Evolutionary conservation across 2,888 invertebrate genomes (phyloP), one percentile per base, ranked within the genome.

Genomic region (Calliphora vomitoria): DNA sequence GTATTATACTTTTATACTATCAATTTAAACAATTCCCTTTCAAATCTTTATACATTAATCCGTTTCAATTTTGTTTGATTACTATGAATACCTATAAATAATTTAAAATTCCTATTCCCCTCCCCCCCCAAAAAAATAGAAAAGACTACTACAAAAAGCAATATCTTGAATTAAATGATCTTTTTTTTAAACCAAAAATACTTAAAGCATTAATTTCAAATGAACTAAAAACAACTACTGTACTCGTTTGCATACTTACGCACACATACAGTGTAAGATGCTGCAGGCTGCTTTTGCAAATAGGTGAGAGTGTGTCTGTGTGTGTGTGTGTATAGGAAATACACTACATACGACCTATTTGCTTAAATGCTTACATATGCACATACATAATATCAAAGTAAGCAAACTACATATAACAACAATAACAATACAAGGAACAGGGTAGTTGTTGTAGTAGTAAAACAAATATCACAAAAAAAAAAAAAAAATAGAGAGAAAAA

Each of bases 261-360:
- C 25, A 35, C 25, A 58, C 55, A 41, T 68, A n/a, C 44, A 31
- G 20, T 64, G 31, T 64, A 41, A 82, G 20, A 69, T 53, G 80
- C 74, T 62, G 25, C 20, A n/a, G 41, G 72, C 76, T 20, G 72
- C 76, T 20, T 62, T 58, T 38, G 38, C 4, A 69, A 62, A 62
- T 58, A n/a, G 66, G 11, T 47, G 35, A 11, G 50, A 8, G n/a
- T 44, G 53, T n/a, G n/a, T n/a, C n/a, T n/a, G 11, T 47, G 35
- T 11, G 50, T 4, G n/a, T 44, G 53, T 53, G 47, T 44, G 44
- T 58, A n/a, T 31, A 71, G 69, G 80, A 85, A 55, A 68, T 18
- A 60, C 50, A 35, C 55, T 74, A 74, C 47, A 81, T 10, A 85
- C 85, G 85, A 85, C 85, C 85, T 85, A 85, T 85, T 81, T 85